Evolutionary conservation across 2,113 vertebrate genomes (phyloP).

Genomic region (Tringa solitaria): DNA sequence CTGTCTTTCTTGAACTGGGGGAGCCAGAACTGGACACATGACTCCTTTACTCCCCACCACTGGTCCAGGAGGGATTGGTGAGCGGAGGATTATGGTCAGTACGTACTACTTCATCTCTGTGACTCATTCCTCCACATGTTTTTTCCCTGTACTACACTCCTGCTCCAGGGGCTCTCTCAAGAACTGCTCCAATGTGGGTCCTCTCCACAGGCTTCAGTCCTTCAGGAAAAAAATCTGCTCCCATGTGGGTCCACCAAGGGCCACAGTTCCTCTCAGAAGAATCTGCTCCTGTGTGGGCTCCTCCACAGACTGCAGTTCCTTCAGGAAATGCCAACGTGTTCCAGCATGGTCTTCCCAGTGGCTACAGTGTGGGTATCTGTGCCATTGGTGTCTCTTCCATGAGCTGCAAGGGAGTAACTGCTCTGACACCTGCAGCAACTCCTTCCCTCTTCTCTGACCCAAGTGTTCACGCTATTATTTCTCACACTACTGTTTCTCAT

Average conservation of each 20-base stretch:
- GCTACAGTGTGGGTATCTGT: background rate
- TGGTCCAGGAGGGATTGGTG: rapidly evolving
- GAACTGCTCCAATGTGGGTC: background rate
- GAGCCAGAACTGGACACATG: no score
- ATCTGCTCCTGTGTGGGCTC: background rate
- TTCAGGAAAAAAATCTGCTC: background rate
- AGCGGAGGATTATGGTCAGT: background rate
- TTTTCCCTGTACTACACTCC: background rate
- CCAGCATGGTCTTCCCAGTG: no score
- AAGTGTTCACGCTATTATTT: background rate
- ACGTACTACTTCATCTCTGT: background rate
- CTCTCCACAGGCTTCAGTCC: background rate
- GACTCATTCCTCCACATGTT: background rate
- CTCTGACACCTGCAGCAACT: background rate
- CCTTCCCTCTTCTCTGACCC: background rate
- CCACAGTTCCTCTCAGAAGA: background rate
- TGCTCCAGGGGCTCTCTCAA: background rate
- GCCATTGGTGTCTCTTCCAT: background rate
- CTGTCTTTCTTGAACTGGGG: no score
- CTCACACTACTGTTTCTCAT: background rate
- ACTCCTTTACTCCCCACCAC: background rate
- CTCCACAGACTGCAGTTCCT: background rate
- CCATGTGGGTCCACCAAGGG: background rate
- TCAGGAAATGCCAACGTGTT: background rate
- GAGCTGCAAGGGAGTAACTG: background rate